Evolutionary conservation across 2,888 invertebrate species (phyloP).

Genomic region (Hydrotaea diabolus): DNA sequence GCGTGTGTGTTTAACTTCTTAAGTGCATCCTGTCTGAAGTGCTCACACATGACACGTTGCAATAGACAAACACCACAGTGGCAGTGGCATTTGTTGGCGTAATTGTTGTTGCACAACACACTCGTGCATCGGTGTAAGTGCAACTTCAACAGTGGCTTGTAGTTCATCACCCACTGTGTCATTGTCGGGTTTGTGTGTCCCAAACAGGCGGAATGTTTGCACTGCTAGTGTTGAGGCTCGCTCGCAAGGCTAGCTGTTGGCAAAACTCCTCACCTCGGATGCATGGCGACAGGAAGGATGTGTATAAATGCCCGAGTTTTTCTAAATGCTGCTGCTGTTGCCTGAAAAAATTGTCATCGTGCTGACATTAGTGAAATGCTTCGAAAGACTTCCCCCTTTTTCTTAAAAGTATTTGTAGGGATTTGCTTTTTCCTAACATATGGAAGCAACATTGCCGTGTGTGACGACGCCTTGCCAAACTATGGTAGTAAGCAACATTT

Average conservation of each 20-base stretch:
- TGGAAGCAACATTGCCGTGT: too few species aligned
- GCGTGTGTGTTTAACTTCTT: slow-evolving; percentile 57
- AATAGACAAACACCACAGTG: slow-evolving; percentile 2
- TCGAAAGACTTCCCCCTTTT: background rate
- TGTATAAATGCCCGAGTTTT: background rate
- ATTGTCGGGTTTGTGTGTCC: background rate
- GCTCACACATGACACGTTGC: slow-evolving; percentile 61
- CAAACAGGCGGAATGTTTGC: slow-evolving; percentile 1
- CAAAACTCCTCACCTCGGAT: background rate
- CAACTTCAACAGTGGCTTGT: slow-evolving; percentile 49
- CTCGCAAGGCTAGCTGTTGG: background rate
- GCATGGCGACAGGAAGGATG: background rate
- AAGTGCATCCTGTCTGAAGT: slow-evolving; percentile 66
- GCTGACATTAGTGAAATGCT: slow-evolving; percentile 20
- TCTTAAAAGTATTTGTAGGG: too few species aligned
- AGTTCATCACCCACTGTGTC: slow-evolving; percentile 33
- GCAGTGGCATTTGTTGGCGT: slow-evolving; percentile 35
- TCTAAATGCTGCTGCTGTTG: background rate
- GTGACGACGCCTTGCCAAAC: background rate
- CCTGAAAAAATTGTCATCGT: background rate
- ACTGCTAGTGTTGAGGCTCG: background rate
- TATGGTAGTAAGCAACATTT: background rate
- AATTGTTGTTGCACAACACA: slow-evolving; percentile 30
- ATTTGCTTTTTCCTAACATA: too few species aligned
- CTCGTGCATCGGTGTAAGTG: slow-evolving; percentile 23